These are phyloP conservation scores for Drosophila ustulata DNA, from an alignment of 2,888 invertebrate genomes.

Conservation along the genomic window DNA sequence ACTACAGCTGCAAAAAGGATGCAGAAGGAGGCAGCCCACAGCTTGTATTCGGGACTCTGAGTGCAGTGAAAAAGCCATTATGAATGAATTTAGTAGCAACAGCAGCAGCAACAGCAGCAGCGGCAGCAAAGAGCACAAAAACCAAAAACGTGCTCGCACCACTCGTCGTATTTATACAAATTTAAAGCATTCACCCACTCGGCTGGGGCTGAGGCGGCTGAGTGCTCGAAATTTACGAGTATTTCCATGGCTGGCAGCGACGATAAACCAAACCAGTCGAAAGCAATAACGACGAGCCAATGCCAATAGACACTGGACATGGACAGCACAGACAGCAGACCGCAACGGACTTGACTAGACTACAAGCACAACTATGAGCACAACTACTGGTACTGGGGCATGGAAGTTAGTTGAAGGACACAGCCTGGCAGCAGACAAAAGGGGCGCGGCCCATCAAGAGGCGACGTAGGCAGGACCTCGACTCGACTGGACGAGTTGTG, in stretches of 20 bases:
- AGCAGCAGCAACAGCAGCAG: conserved; percentile 26
- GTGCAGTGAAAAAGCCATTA: conserved; percentile 76
- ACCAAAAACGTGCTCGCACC: conserved; percentile 56
- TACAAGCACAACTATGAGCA: conserved; percentile 1
- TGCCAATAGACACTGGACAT: conserved; percentile 70
- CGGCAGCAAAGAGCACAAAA: conserved; percentile 49
- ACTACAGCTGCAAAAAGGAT: conserved; percentile 30
- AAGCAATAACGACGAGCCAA: conserved; percentile 78
- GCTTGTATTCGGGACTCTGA: conserved; percentile 26
- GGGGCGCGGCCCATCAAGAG: conserved; percentile 34
- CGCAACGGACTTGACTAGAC: conserved; percentile 56
- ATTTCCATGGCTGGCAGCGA: conserved; percentile 75
- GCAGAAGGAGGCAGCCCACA: not conserved
- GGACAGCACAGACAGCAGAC: conserved; percentile 8
- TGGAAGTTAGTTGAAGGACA: conserved; percentile 71
- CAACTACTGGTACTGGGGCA: not conserved
- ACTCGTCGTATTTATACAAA: conserved; percentile 73
- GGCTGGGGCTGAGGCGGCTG: conserved; percentile 11
- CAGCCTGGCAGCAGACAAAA: conserved; percentile 28
- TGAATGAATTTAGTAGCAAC: conserved; percentile 78
- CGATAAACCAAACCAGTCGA: conserved; percentile 78
- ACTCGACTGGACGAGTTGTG: conserved; percentile 21
- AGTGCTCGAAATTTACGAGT: conserved; percentile 72
- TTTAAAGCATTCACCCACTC: conserved; percentile 65
- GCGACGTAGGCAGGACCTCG: conserved; percentile 35